Evolutionary conservation across 2,797 vertebrate genomes (phyloP).

Genomic region (Pseudocheirus occidentalis): DNA sequence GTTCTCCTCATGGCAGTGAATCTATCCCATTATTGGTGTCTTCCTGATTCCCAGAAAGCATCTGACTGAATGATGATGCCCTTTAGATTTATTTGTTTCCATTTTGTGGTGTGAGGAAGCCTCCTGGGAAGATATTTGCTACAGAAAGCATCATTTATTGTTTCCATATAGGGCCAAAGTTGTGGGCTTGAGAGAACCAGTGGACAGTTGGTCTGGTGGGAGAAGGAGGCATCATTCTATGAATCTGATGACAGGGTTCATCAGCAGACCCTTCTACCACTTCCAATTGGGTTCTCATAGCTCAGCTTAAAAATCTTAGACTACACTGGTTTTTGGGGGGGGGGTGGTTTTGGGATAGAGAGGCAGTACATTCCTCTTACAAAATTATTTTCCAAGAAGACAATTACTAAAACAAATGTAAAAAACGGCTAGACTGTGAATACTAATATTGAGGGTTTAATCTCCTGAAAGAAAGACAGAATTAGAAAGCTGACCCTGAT

Average conservation of each 20-base stretch:
- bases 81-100: slow-evolving; percentile 8
- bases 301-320: neutral
- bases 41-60: neutral
- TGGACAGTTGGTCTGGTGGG: slow-evolving; percentile 2
- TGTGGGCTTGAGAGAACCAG: neutral
- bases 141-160: neutral
- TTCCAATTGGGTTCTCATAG: neutral
- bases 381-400: neutral
- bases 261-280: neutral
- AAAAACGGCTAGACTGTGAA: slow-evolving; percentile 36
- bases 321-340: neutral
- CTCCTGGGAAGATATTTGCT: neutral
- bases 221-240: neutral
- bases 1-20: slow-evolving; percentile 5
- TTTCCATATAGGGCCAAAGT: neutral
- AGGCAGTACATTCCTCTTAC: neutral
- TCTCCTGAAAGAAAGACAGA: slow-evolving; percentile 69
- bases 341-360: neutral
- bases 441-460: slow-evolving; percentile 64
- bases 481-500: slow-evolving; percentile 60
- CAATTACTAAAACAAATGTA: slow-evolving; percentile 18
- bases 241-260: neutral
- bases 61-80: neutral
- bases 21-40: neutral
- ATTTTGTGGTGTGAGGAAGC: slow-evolving; percentile 21